Evolutionary conservation across 2,888 invertebrate species (phyloP), one percentile per base, ranked within the genome.

Genomic region (Scaptomyza cyrtandrae): DNA sequence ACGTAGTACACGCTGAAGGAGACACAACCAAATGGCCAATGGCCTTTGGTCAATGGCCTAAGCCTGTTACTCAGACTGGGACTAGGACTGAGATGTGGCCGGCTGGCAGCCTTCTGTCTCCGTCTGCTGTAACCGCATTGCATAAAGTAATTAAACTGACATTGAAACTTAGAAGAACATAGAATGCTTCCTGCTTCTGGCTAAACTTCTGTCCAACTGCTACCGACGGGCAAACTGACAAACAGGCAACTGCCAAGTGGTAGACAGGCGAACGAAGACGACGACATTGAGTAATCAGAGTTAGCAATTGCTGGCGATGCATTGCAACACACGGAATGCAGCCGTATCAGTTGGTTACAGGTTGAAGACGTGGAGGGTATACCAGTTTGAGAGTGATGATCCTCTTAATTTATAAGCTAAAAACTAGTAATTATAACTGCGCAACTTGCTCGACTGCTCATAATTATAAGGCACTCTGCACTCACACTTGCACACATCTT

Each of bases 151-250:
- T 84, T 84, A 88, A 84, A 86, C 84, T 86, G 84, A 88, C 84
- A 84, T 83, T 88, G 84, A 84, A 84, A 86, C 88, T 83, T 88
- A 86, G 88, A 87, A 66, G 85, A 86, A 88, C 88, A 84, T 83
- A 80, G 88, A 86, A 84, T 52, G 84, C 86, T 84, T 88, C 88
- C 84, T 88, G 86, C 88, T 84, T 84, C 84, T 86, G 80, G 66
- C 73, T 75, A 84, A 81, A 71, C 66, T 71, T 71, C 77, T 72
- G 61, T 57, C 52, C 59, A 68, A 70, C 41, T 53, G 78, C 78
- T 73, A 57, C 78, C 73, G 77, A 55, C 63, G 44, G 49, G 35
- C 37, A 67, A 48, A 67, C 57, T 35, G 10, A 24, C 64, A 57
- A 57, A 44, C 57, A 45, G 27, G 27, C 56, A 56, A 65, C 71